Conservation (phyloP, 2,113 vertebrate species). For the Elachura formosa region DNA sequence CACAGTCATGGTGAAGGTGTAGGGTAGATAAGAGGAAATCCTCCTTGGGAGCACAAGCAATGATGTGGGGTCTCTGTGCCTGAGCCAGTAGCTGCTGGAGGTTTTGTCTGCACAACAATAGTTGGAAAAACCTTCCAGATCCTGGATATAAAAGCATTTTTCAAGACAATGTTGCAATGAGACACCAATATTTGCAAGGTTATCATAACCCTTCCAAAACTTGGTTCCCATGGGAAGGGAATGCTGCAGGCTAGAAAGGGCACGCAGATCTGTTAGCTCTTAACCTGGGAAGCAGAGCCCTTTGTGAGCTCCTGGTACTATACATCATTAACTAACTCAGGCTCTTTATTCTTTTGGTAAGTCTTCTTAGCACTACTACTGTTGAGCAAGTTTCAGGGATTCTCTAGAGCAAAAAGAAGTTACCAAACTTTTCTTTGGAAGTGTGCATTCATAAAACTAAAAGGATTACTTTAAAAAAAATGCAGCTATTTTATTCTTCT, state of each 20-base stretch:
- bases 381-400: neutral
- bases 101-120: neutral
- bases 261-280: neutral
- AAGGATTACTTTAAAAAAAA: neutral
- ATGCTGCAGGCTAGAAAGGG: neutral
- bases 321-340: neutral
- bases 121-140: neutral
- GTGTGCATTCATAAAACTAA: accelerated
- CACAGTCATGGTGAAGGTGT: neutral
- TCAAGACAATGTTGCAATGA: neutral
- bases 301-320: neutral
- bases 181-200: neutral
- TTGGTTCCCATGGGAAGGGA: neutral
- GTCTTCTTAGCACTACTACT: neutral
- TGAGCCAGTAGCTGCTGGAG: neutral
- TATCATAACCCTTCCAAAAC: neutral
- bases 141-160: neutral
- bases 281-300: neutral
- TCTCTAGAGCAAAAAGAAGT: neutral
- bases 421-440: neutral
- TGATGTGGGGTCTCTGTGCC: accelerated
- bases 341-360: neutral
- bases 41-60: neutral
- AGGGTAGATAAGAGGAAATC: neutral
- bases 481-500: neutral